A percentile compares a stretch with the other conserved stretches of the same genome.
Conservation (phyloP, 2,113 vertebrate species). For the Zapus hudsonius region DNA sequence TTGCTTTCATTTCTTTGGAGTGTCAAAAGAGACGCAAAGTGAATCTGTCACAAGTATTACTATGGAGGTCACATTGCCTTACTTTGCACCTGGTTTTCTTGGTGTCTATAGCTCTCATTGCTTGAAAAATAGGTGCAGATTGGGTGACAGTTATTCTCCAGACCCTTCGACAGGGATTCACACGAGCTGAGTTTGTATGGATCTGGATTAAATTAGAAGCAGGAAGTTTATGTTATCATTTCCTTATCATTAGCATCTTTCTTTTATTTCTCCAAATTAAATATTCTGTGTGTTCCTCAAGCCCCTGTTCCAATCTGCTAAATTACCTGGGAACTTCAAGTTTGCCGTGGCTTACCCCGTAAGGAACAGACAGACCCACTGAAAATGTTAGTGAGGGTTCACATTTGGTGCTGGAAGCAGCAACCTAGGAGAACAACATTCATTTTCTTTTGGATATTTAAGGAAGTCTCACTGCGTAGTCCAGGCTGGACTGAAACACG, state of each 20-base stretch:
- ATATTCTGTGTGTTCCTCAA: neutral
- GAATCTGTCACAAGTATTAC: neutral
- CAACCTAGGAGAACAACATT: neutral
- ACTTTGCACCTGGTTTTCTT: constrained; percentile 26
- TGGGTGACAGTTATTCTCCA: neutral
- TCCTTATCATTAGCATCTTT: constrained; percentile 24
- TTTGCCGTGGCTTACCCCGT: neutral
- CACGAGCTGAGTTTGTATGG: neutral
- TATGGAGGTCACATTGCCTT: neutral
- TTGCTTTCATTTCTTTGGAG: neutral
- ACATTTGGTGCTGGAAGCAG: neutral
- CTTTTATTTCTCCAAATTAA: constrained; percentile 45
- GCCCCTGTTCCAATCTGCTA: neutral
- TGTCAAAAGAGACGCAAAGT: constrained; percentile 1
- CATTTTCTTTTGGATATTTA: neutral
- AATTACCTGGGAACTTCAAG: neutral
- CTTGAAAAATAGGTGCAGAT: neutral
- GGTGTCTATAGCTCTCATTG: neutral
- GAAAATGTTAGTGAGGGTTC: neutral
- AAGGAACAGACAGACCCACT: neutral
- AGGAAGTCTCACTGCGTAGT: neutral
- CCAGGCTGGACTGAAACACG: neutral
- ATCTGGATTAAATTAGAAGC: constrained; percentile 38
- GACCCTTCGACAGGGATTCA: neutral
- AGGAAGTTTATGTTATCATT: constrained; percentile 24